Base-by-base conservation (phyloP, 2,797 vertebrate genomes). In the Pipistrellus kuhlii region DNA sequence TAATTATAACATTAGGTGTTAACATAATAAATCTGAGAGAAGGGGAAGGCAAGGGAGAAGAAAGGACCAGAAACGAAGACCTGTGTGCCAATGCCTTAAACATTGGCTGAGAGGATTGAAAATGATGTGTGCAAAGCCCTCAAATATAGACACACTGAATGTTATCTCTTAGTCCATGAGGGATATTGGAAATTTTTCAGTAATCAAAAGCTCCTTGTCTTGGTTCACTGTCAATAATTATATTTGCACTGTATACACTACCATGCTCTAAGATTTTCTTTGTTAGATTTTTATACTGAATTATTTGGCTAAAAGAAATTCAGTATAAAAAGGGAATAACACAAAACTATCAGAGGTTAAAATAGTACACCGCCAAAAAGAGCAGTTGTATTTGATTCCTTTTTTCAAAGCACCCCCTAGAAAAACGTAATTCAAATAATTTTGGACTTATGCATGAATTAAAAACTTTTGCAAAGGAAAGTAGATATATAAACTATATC, bases 391-490 rank as follows among this genome's bases (percentile, higher is more conserved):
- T 90, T 95, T 93, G 35, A 95, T 95, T 91, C n/a, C n/a, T 88
- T 91, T 93, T 82, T 69, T 68, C 78, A 91, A 94, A 94, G 89
- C 64, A 87, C 53, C 2, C 81, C 55, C 73, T 59, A 80, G 41
- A 90, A 73, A 89, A 96, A 92, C 69, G 72, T 94, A 92, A 95
- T 75, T 96, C 93, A 94, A 88, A 95, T n/a, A 90, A 38, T 73
- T 92, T 91, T 44, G 41, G 55, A 83, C 27, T 95, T 83, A 57
- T 11, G n/a, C 51, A 85, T 41, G n/a, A 88, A 88, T 53, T 72
- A 46, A 94, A 95, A 95, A 93, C 55, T 84, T 93, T 84, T 93
- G n/a, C 46, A 94, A 84, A 94, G 80, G 66, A 95, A 93, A 96
- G 41, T 75, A 38, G 55, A 88, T 46, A 21, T 84, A n/a, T 57